Evolutionary conservation across 2,888 invertebrate species (phyloP), one percentile per base, ranked within the genome.

Genomic region (Anagyrus pseudococci): DNA sequence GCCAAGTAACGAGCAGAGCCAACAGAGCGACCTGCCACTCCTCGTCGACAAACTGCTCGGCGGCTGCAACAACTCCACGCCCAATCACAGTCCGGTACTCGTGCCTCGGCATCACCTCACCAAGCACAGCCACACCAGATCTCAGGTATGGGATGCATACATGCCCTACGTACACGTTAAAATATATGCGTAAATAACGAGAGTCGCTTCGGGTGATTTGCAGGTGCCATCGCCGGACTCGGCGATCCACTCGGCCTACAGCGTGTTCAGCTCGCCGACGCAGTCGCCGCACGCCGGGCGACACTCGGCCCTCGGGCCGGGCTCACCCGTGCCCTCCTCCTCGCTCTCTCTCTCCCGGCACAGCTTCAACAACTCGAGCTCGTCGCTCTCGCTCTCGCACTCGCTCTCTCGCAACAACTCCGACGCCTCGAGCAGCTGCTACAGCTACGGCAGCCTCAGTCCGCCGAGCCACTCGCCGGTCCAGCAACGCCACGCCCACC

Each of bases 391-490:
- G 19, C 75, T 82, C n/a, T 82, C 93, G 56, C 93, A 93, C 41
- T 93, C 92, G 13, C 83, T 94, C 66, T 93, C 93, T 58, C 87
- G 94, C 64, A 94, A 94, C 83, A 94, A 94, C 83, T 93, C 93
- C 73, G 94, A 94, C 78, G 94, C 94, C 2, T 94, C 94, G 64
- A 93, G 93, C 72, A 93, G 93, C 70, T 94, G 93, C 77, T 93
- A 93, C 82, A 92, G 92, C 37, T 92, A 91, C 79, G 92, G 92
- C 10, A 78, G 78, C 20, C 69, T 81, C 29, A 81, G 81, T 64
- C 80, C 81, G 19, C 93, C 93, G 26, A 93, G 92, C 19, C 93
- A 94, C 77, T 93, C 93, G 41, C 94, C 94, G n/a, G 90, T 94
- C 47, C 93, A 93, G 75, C 80, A 80, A 48, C 73, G 79, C 19